Evolutionary conservation across 2,888 invertebrate species (phyloP), one percentile per base, ranked within the genome.

Genomic region (Eupeodes luniger): DNA sequence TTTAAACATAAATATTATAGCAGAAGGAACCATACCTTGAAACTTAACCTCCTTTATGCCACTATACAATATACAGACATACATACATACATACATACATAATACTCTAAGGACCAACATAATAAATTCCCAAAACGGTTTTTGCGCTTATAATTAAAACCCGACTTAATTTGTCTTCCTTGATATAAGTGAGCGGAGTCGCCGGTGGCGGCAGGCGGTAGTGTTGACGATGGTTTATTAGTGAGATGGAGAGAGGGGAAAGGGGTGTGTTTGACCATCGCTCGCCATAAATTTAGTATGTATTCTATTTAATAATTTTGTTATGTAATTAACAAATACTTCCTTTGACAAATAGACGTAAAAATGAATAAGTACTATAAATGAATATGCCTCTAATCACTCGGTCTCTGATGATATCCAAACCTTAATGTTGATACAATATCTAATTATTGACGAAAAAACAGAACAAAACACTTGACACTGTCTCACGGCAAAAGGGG

Each of bases 321-420:
- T 74, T 79, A 14, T 59, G n/a, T 34, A 83, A 74, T 79, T 51
- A 66, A 61, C 66, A 74, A 67, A 77, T 19, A 79, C 67, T 74
- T 64, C 66, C 74, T 47, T 53, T 55, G 27, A 57, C 75, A 82
- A 82, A 77, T 57, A 53, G 40, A 57, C 49, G 66, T 61, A 51
- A 83, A 67, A 66, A 61, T 11, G 16, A 74, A 67, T 19, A 61
- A n/a, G 1, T 47, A 19, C 64, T 12, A 27, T 19, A 27, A 10
- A 40, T 40, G 34, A 36, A 36, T 36, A 7, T 36, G 51, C 2
- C 14, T 53, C n/a, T 72, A 36, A 69, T 79, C 67, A 19, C 19
- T 19, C 19, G 1, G 19, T 19, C 19, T 19, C 19, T 19, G 19
- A 19, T 19, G 19, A 19, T 19, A 78, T 67, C 74, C 61, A 67